Percentiles rank a stretch among this genome's conserved stretches.
phyloP scores from a whole-genome alignment of 2,797 vertebrate genomes.

The Galaxias olidus region DNA sequence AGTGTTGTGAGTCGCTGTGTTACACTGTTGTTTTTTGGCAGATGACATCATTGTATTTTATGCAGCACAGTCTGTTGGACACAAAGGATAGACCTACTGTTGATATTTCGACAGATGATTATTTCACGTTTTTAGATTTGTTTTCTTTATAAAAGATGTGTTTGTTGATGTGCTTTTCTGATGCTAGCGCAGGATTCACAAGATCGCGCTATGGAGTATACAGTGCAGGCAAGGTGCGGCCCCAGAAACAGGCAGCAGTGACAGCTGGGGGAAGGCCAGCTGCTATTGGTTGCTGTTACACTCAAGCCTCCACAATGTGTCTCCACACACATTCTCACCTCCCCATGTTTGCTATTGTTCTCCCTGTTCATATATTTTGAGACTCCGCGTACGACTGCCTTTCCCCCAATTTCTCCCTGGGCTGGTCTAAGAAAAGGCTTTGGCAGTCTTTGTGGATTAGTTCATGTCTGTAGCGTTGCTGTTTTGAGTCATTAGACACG shows the following conservation, averaged over 20 bases:
- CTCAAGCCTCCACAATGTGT: background rate
- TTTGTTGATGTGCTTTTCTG: too few relatives aligned
- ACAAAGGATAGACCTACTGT: background rate
- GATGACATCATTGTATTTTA: conserved; percentile 1
- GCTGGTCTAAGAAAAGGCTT: conserved; percentile 8
- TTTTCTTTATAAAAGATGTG: background rate
- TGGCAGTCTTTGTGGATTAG: conserved; percentile 34
- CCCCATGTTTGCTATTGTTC: background rate
- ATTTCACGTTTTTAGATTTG: background rate
- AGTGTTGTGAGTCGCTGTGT: background rate
- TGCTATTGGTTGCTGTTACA: background rate
- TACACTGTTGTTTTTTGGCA: background rate
- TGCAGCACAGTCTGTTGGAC: too few relatives aligned
- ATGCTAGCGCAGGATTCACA: background rate
- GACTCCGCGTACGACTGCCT: background rate
- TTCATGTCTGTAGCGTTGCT: conserved; percentile 41
- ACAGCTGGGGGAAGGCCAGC: conserved; percentile 12
- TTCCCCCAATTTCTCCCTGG: background rate
- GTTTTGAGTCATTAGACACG: conserved; percentile 28
- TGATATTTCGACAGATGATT: background rate
- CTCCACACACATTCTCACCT: background rate
- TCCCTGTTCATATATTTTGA: background rate
- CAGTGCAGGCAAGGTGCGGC: background rate
- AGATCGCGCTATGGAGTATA: background rate
- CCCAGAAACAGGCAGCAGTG: conserved; percentile 1